Percentiles rank a stretch among this genome's conserved stretches.
These are phyloP conservation scores for Vulpes ferrilata DNA, from an alignment of 2,113 vertebrate species.

Conservation along the genomic window DNA sequence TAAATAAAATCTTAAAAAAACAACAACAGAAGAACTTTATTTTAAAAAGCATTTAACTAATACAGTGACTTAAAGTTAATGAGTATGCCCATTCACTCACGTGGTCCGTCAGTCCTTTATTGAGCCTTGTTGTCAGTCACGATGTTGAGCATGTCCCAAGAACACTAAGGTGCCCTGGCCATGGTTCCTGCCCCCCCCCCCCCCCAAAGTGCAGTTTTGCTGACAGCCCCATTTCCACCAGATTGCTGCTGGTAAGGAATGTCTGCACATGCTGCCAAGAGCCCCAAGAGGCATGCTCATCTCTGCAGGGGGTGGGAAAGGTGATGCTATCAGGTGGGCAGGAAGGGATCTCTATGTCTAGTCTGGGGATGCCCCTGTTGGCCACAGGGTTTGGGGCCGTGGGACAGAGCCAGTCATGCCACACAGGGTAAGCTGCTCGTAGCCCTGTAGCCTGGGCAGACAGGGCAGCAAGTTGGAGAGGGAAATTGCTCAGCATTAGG, in stretches of 20 bases:
- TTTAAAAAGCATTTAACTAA: neutral
- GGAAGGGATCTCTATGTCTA: neutral
- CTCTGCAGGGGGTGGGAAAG: neutral
- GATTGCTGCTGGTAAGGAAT: neutral
- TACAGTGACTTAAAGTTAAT: neutral
- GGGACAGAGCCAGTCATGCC: accelerated
- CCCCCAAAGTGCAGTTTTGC: neutral
- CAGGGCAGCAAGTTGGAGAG: neutral
- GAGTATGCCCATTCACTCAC: neutral
- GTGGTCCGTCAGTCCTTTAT: neutral
- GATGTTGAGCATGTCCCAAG: neutral
- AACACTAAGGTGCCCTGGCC: neutral
- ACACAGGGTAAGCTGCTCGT: neutral
- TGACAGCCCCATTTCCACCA: neutral
- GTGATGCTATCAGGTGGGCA: neutral
- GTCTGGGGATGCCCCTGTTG: neutral
- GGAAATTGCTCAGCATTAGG: neutral
- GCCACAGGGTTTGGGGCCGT: neutral
- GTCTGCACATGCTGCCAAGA: neutral
- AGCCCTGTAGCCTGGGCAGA: neutral
- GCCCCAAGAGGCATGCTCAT: accelerated
- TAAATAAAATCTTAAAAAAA: too few relatives aligned
- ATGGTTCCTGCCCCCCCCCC: neutral
- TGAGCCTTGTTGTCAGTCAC: neutral
- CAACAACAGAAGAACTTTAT: neutral